Conservation (phyloP, 2,888 invertebrate species). For the Baccha elongata region DNA sequence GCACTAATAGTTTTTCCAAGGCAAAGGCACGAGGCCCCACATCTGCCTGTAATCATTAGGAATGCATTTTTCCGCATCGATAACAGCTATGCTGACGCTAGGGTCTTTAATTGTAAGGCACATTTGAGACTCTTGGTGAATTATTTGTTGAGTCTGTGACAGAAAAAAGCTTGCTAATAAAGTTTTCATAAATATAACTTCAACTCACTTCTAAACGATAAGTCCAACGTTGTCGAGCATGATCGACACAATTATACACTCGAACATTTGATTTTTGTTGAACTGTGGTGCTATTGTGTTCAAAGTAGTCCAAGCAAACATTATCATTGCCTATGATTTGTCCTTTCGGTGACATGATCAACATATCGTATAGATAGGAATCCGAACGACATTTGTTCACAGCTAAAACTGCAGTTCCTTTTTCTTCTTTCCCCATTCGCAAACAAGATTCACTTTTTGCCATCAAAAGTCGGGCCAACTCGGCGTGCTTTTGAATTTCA, state of each 20-base stretch:
- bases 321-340: constrained; percentile 93
- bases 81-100: constrained; percentile 75
- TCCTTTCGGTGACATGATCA: constrained; percentile 87
- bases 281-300: constrained; percentile 76
- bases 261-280: constrained; percentile 78
- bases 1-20: constrained; percentile 76
- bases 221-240: constrained; percentile 79
- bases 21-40: constrained; percentile 81
- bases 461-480: constrained; percentile 77
- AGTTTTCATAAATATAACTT: neutral
- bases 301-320: constrained; percentile 90
- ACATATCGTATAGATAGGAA: constrained; percentile 85
- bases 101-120: constrained; percentile 79
- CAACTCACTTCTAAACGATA: constrained; percentile 81
- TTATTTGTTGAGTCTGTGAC: constrained; percentile 80
- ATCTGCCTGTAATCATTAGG: constrained; percentile 79
- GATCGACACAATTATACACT: constrained; percentile 78
- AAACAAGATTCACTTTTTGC: constrained; percentile 79
- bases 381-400: constrained; percentile 80
- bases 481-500: constrained; percentile 77
- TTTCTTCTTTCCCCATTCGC: constrained; percentile 76
- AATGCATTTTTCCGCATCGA: constrained; percentile 78
- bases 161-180: neutral
- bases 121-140: constrained; percentile 78
- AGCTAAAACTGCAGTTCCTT: constrained; percentile 76